These are phyloP conservation scores for Clitarchus hookeri DNA, from an alignment of 2,888 invertebrate species.

Conservation along the genomic window DNA sequence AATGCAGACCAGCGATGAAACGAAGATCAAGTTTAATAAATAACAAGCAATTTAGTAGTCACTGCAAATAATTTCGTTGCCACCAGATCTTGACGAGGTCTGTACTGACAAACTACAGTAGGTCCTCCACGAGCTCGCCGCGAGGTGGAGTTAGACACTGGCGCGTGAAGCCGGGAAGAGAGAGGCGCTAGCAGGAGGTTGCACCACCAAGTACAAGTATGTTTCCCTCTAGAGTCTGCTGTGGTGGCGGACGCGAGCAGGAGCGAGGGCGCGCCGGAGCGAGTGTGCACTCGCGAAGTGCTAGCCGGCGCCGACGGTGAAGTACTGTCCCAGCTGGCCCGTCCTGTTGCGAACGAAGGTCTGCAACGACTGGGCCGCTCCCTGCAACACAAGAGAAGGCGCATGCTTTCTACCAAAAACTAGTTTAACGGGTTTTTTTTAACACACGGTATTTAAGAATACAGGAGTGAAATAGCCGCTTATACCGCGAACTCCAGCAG, in stretches of 20 bases:
- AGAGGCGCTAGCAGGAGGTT: not conserved
- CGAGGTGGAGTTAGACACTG: not conserved
- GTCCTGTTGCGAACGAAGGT: slow-evolving; percentile 25
- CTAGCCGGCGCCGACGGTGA: not conserved
- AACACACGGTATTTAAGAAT: no score
- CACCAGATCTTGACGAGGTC: no score
- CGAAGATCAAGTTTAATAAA: no score
- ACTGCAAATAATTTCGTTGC: no score
- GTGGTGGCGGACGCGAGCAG: not conserved
- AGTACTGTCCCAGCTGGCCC: slow-evolving; percentile 8
- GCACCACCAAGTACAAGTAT: not conserved
- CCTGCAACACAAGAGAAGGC: slow-evolving; percentile 58
- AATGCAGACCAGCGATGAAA: no score
- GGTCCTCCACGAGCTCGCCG: no score
- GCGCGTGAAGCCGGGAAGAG: not conserved
- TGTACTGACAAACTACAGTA: no score
- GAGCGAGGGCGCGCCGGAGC: not conserved
- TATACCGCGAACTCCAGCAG: no score
- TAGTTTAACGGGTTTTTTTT: no score
- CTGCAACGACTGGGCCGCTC: slow-evolving; percentile 73
- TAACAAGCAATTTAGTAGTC: no score
- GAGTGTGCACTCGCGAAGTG: not conserved
- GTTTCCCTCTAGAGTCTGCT: not conserved
- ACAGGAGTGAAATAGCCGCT: no score
- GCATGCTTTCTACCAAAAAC: no score